Percentiles rank a stretch among this genome's conserved stretches.
phyloP scores from a whole-genome alignment of 2,888 invertebrate genomes.

The Eulithis testata region DNA sequence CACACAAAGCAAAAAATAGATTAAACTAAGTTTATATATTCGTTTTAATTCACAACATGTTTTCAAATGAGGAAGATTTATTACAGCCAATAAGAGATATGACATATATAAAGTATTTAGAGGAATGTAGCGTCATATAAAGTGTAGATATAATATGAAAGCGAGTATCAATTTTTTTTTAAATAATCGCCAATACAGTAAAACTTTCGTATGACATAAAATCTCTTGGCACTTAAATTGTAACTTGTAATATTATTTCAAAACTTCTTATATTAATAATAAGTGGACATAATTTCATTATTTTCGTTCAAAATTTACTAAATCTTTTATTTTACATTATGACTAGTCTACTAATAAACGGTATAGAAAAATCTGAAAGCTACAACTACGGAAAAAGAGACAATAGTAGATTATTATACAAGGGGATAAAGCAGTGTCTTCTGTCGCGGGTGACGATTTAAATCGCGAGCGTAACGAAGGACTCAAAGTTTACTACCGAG shows the following conservation, averaged over 20 bases:
- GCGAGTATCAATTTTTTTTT: conserved; percentile 26
- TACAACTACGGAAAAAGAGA: conserved; percentile 21
- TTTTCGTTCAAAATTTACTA: conserved; percentile 13
- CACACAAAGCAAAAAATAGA: conserved; percentile 36
- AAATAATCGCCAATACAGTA: conserved; percentile 5
- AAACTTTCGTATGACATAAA: conserved; percentile 17
- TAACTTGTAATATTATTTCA: conserved; percentile 10
- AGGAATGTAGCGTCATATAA: conserved; percentile 34
- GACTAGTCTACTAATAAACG: conserved; percentile 19
- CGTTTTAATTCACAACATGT: conserved; percentile 29
- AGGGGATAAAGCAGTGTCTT: no score
- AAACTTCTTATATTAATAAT: not conserved
- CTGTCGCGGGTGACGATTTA: no score
- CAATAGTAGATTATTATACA: no score
- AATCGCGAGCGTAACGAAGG: no score
- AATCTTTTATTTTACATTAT: conserved; percentile 14
- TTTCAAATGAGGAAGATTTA: conserved; percentile 13
- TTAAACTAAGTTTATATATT: conserved; percentile 21
- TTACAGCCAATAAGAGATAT: conserved; percentile 18
- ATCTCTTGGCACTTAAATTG: conserved; percentile 36
- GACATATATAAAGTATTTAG: conserved; percentile 8
- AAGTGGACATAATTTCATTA: conserved; percentile 13
- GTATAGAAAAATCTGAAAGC: conserved; percentile 24
- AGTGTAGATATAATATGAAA: conserved; percentile 8
- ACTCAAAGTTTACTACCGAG: no score